Conservation (phyloP, 2,888 invertebrate genomes). For the Cerceris ruficornis region DNA sequence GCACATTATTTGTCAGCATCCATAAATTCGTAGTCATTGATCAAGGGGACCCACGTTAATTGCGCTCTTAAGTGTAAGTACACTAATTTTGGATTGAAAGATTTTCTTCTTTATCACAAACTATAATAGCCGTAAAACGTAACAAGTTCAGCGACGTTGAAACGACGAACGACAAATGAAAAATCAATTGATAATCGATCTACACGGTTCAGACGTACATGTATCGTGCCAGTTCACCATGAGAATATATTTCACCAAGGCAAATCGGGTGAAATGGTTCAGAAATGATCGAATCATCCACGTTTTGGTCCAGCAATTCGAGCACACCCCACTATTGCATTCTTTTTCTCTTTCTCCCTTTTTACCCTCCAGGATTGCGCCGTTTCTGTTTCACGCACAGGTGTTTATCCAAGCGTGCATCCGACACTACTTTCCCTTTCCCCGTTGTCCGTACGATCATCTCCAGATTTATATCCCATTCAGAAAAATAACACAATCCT, state of each 20-base stretch:
- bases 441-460: conserved; percentile 38
- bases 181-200: conserved; percentile 18
- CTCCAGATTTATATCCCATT: conserved; percentile 52
- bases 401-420: conserved; percentile 73
- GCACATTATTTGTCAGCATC: too few species aligned
- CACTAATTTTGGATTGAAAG: background rate
- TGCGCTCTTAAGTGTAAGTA: background rate
- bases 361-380: conserved; percentile 43
- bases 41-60: background rate
- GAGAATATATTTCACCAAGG: conserved; percentile 71
- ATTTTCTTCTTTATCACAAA: background rate
- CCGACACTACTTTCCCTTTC: conserved; percentile 57
- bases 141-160: background rate
- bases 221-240: conserved; percentile 52
- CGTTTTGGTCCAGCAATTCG: conserved; percentile 65
- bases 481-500: conserved; percentile 12
- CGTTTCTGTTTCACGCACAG: conserved; percentile 65
- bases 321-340: conserved; percentile 54
- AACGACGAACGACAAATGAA: background rate
- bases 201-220: conserved; percentile 43
- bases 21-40: too few species aligned
- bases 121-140: background rate
- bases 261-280: conserved; percentile 76
- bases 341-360: conserved; percentile 43
- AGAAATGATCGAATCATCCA: conserved; percentile 77